A percentile compares a stretch with the other conserved stretches of the same genome.
phyloP scores from a whole-genome alignment of 1,140 invertebrate species.

The Parapsyche elsis region DNA sequence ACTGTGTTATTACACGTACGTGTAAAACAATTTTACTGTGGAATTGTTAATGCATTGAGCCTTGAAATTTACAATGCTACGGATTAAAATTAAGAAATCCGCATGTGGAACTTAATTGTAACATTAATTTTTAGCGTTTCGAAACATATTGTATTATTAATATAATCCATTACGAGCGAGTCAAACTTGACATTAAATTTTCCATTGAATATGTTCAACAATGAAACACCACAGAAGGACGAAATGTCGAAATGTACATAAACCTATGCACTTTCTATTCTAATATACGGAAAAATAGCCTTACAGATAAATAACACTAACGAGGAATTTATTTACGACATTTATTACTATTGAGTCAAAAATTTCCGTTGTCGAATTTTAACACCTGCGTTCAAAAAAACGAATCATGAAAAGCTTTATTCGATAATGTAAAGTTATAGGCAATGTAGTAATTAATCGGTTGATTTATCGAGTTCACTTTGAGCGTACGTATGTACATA shows the following conservation, averaged over 20 bases:
- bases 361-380: neutral
- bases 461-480: constrained; percentile 11
- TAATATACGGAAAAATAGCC: no score
- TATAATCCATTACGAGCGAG: no score
- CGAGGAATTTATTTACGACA: no score
- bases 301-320: no score
- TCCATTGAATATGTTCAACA: no score
- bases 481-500: no score
- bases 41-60: neutral
- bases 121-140: neutral
- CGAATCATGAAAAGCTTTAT: neutral
- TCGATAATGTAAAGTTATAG: neutral
- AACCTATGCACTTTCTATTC: no score
- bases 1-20: neutral
- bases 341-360: neutral
- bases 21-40: constrained; percentile 7
- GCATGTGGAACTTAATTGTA: neutral
- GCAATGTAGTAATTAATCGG: neutral
- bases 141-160: no score
- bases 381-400: neutral
- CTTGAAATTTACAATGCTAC: neutral
- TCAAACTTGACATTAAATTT: no score
- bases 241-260: no score
- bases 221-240: no score
- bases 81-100: constrained; percentile 4